Evolutionary conservation across 2,797 vertebrate species (phyloP), one percentile per base, ranked within the genome.

Genomic region (Coreius guichenoti): DNA sequence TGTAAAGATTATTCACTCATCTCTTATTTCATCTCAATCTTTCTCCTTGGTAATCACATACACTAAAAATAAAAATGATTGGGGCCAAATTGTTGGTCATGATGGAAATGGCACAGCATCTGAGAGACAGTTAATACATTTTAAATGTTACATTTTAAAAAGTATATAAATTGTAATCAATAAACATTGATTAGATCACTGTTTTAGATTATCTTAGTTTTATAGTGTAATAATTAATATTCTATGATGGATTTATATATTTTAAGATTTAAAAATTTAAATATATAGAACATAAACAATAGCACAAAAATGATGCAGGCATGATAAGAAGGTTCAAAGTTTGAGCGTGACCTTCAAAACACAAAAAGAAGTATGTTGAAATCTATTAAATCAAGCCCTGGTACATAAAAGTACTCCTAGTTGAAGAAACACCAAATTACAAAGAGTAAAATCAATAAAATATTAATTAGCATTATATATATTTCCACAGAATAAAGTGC

Each of bases 281-380:
- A n/a, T 23, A 23, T 58, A n/a, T 58, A 61, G 3, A 12, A 26
- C 49, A 68, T 75, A 11, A n/a, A 49, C 43, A 54, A 86, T 36
- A 56, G 47, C 14, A 56, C 43, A 85, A 82, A 72, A 76, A 86
- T 26, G 29, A 61, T 26, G 23, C 13, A 26, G 36, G 3, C 75
- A 68, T 33, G 6, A 31, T 33, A 39, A 16, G 31, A 36, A n/a
- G 31, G 36, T 33, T 36, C 29, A 8, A 49, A 82, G 13, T 73
- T 74, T 74, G 75, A 80, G 26, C 75, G 77, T 88, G 77, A 89
- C 61, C 82, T 85, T 87, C 80, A 87, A 86, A 74, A 17, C 29
- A 82, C 67, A 72, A 77, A 89, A 81, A 79, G 8, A 12, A 56
- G 17, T 16, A 6, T 1, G 19, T 54, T 56, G 54, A 58, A 9